A percentile compares a stretch with the other conserved stretches of the same genome.
Conservation (phyloP, 2,888 invertebrate genomes). For the Hydriomena furcata region DNA sequence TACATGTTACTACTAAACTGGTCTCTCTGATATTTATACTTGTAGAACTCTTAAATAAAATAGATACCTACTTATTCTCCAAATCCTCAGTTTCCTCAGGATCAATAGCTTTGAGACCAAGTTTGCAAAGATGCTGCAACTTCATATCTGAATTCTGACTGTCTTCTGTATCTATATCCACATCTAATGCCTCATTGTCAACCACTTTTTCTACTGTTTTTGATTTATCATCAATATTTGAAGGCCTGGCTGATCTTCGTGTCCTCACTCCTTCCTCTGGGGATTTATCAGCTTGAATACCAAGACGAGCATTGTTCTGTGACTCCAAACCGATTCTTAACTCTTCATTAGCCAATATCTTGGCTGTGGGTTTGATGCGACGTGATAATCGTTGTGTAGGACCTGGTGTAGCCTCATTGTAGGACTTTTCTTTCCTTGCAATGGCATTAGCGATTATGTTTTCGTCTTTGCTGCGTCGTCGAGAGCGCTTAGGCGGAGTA, state of each 20-base stretch:
- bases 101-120: slow-evolving; percentile 76
- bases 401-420: slow-evolving; percentile 73
- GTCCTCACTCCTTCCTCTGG: slow-evolving; percentile 68
- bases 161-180: slow-evolving; percentile 45
- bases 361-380: slow-evolving; percentile 86
- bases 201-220: slow-evolving; percentile 33
- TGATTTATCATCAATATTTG: slow-evolving; percentile 40
- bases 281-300: slow-evolving; percentile 61
- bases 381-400: slow-evolving; percentile 67
- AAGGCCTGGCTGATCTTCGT: slow-evolving; percentile 56
- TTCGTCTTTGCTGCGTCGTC: slow-evolving; percentile 86
- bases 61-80: slow-evolving; percentile 25
- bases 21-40: too few species aligned
- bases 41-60: background rate
- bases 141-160: slow-evolving; percentile 81
- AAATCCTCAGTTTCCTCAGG: slow-evolving; percentile 58
- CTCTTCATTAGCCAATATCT: slow-evolving; percentile 86
- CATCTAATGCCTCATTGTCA: slow-evolving; percentile 32
- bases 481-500: slow-evolving; percentile 83
- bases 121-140: slow-evolving; percentile 80
- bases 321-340: slow-evolving; percentile 82
- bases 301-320: slow-evolving; percentile 81
- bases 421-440: slow-evolving; percentile 88
- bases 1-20: too few species aligned
- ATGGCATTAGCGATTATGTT: slow-evolving; percentile 88